Conservation (phyloP, 2,797 vertebrate species). For the Halcyon chelicuti region DNA sequence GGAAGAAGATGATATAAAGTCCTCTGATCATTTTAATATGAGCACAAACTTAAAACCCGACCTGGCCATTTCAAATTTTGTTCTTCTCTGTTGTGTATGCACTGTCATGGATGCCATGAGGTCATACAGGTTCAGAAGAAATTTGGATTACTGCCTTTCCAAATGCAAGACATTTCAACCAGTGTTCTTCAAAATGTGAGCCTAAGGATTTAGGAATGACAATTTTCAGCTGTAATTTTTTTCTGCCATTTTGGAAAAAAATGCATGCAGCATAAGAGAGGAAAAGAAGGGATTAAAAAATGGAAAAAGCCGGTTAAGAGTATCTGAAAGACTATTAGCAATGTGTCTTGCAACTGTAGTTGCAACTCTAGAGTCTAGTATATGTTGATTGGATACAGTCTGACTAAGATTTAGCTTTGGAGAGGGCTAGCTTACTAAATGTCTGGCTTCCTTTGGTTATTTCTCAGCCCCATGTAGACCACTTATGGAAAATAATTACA, state of each 20-base stretch:
- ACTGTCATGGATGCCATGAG: neutral
- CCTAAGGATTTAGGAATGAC: neutral
- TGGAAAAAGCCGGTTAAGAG: neutral
- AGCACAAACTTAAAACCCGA: neutral
- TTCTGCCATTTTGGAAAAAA: neutral
- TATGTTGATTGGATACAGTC: neutral
- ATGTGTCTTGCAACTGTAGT: neutral
- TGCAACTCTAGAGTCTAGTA: neutral
- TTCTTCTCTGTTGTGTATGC: neutral
- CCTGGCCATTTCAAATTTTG: neutral
- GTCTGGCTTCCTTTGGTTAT: neutral
- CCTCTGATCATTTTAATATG: neutral
- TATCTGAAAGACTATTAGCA: neutral
- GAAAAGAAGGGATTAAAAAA: neutral
- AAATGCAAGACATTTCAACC: neutral
- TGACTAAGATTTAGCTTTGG: neutral
- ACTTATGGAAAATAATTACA: neutral
- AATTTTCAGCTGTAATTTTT: neutral
- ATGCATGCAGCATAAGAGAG: neutral
- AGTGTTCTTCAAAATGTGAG: neutral
- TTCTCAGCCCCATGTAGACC: neutral
- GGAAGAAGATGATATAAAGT: neutral
- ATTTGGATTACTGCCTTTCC: neutral
- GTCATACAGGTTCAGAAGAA: neutral
- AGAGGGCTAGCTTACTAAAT: neutral